A percentile compares a stretch with the other conserved stretches of the same genome.
Conservation (phyloP, 2,797 vertebrate species). For the Remorina albescens region DNA sequence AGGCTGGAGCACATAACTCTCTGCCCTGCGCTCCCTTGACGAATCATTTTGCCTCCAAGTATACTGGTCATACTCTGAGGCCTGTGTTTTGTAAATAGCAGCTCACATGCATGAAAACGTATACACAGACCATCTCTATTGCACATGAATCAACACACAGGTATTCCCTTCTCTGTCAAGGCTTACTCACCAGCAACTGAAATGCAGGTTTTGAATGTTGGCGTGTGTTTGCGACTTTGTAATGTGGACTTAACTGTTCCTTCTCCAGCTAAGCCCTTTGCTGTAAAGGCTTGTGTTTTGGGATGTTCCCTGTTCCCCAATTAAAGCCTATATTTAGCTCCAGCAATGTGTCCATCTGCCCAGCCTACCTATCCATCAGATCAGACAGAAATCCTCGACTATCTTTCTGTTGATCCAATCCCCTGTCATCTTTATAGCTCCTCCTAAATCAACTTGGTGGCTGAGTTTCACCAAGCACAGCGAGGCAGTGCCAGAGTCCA, state of each 20-base stretch:
- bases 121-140: slow-evolving; percentile 5
- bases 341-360: slow-evolving; percentile 41
- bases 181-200: slow-evolving; percentile 20
- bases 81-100: slow-evolving; percentile 60
- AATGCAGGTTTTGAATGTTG: slow-evolving; percentile 20
- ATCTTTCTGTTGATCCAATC: slow-evolving; percentile 31
- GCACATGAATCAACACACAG: background rate
- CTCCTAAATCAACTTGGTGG: slow-evolving; percentile 49
- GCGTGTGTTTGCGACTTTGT: slow-evolving; percentile 15
- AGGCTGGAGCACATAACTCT: slow-evolving; percentile 25
- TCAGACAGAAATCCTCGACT: slow-evolving; percentile 56
- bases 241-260: slow-evolving; percentile 61
- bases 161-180: slow-evolving; percentile 20
- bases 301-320: slow-evolving; percentile 39
- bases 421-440: slow-evolving; percentile 55
- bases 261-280: slow-evolving; percentile 38
- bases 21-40: background rate
- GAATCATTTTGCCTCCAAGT: slow-evolving; percentile 20
- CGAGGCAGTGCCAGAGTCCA: slow-evolving; percentile 9
- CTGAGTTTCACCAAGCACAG: slow-evolving; percentile 30
- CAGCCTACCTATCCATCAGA: slow-evolving; percentile 46
- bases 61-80: slow-evolving; percentile 31
- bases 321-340: slow-evolving; percentile 66
- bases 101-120: slow-evolving; percentile 24
- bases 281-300: slow-evolving; percentile 51